These are phyloP conservation scores for Acrobasis repandana DNA, from an alignment of 2,888 invertebrate species.

Conservation along the genomic window DNA sequence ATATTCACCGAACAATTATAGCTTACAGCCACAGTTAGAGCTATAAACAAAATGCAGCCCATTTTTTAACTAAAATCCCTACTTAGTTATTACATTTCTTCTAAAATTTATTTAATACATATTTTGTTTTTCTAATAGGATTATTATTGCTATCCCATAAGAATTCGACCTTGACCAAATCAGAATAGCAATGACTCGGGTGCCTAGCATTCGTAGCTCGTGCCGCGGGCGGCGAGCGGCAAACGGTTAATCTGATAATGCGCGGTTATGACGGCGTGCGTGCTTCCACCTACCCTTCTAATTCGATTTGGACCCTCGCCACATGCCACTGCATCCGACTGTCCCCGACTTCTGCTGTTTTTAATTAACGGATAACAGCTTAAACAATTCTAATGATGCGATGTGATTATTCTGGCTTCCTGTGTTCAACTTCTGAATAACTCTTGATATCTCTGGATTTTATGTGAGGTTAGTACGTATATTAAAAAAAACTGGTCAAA, in stretches of 20 bases:
- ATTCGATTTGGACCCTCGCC: constrained; percentile 61
- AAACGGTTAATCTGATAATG: constrained; percentile 56
- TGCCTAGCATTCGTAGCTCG: constrained; percentile 32
- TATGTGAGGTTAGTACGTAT: no score
- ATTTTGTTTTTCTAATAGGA: no score
- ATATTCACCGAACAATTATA: no score
- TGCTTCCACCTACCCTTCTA: constrained; percentile 46
- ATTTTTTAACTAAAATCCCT: no score
- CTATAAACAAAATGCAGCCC: no score
- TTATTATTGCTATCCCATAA: no score
- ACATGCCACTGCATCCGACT: constrained; percentile 40
- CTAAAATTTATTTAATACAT: no score
- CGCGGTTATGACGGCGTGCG: constrained; percentile 58
- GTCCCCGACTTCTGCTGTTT: constrained; percentile 33
- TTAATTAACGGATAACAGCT: constrained; percentile 35
- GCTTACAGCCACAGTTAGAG: no score
- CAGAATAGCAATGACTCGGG: constrained; percentile 31
- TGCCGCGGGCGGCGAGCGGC: constrained; percentile 8
- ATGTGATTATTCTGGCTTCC: background rate
- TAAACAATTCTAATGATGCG: constrained; percentile 18
- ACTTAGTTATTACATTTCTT: no score
- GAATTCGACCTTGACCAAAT: constrained; percentile 26
- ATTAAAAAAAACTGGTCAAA: no score
- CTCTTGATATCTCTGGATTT: no score
- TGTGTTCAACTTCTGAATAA: no score